phyloP scores from a whole-genome alignment of 2,888 invertebrate genomes.

The Allolobophora icterica region DNA sequence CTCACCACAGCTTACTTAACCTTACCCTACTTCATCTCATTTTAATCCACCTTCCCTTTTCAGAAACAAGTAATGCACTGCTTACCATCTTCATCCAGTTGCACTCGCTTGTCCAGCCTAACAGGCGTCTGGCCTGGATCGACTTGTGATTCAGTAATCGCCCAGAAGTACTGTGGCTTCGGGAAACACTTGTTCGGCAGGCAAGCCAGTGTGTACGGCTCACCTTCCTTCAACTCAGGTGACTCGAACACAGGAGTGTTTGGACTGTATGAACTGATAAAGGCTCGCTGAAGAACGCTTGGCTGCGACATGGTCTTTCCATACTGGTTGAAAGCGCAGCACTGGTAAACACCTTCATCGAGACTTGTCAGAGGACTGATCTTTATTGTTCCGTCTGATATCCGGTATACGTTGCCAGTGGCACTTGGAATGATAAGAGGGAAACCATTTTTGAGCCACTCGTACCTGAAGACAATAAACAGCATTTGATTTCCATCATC shows the following conservation, averaged over 20 bases:
- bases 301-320: constrained; percentile 31
- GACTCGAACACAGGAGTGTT: constrained; percentile 1
- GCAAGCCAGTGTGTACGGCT: constrained; percentile 24
- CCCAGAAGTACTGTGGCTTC: constrained; percentile 24
- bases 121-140: neutral
- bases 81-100: constrained; percentile 41
- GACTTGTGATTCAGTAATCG: neutral
- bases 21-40: neutral
- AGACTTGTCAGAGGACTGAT: constrained; percentile 5
- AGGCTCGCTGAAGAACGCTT: constrained; percentile 26
- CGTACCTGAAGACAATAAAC: constrained; percentile 19
- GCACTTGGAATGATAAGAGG: neutral
- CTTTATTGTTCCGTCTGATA: neutral
- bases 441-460: constrained; percentile 33
- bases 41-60: neutral
- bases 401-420: neutral
- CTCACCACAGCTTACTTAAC: too few species aligned
- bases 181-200: constrained; percentile 27
- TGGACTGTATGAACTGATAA: constrained; percentile 12
- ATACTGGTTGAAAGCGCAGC: constrained; percentile 23
- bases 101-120: constrained; percentile 33
- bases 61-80: neutral
- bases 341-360: constrained; percentile 34
- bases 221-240: neutral
- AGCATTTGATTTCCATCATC: neutral